Percentiles rank a stretch among this genome's conserved stretches.
phyloP scores from a whole-genome alignment of 2,888 invertebrate genomes.

The Mythimna ferrago region DNA sequence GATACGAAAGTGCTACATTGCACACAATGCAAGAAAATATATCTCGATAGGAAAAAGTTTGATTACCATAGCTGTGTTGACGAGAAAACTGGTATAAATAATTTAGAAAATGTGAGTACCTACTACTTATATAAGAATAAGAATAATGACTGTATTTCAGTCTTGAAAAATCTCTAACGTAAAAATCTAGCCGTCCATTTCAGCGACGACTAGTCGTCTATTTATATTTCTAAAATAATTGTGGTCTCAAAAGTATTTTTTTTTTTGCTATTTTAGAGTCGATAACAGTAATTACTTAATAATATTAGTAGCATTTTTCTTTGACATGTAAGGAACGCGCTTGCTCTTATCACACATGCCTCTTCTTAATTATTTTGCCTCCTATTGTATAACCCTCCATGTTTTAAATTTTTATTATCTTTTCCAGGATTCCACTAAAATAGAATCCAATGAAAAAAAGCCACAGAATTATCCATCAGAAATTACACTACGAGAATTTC shows the following conservation, averaged over 20 bases:
- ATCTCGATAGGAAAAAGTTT: constrained; percentile 76
- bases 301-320: not conserved
- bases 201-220: not conserved
- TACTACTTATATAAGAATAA: too few relatives aligned
- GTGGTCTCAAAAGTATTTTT: not conserved
- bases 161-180: not conserved
- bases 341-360: not conserved
- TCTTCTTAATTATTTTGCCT: not conserved
- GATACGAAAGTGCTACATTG: constrained; percentile 79
- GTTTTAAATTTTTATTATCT: not conserved
- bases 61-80: constrained; percentile 75
- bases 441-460: constrained; percentile 56
- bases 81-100: constrained; percentile 40
- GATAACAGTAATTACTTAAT: not conserved
- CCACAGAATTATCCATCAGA: constrained; percentile 68
- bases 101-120: constrained; percentile 56
- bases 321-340: not conserved
- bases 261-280: not conserved
- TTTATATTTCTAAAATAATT: too few relatives aligned
- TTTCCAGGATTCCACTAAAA: constrained; percentile 55
- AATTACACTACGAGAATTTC: constrained; percentile 73
- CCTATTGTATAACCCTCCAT: not conserved
- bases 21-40: constrained; percentile 82
- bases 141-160: not conserved
- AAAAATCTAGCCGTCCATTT: not conserved